phyloP scores from a whole-genome alignment of 1,140 invertebrate species.

The Chlorops oryzae region DNA sequence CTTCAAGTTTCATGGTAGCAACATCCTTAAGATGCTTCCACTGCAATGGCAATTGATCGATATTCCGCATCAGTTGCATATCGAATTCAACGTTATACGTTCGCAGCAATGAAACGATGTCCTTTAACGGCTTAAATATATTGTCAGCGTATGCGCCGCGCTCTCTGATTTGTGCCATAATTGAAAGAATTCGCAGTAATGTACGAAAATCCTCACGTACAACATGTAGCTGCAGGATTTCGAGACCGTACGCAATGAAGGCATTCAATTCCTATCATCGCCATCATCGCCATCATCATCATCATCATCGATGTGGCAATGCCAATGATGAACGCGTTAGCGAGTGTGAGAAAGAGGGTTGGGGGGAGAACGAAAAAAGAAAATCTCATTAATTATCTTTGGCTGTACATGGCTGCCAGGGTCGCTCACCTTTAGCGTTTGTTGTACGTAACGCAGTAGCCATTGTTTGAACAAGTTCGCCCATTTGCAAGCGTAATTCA shows the following conservation, averaged over 20 bases:
- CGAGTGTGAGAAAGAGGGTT: too few relatives aligned
- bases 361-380: too few relatives aligned
- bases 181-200: slow-evolving; percentile 50
- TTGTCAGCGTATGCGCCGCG: slow-evolving; percentile 56
- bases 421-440: slow-evolving; percentile 38
- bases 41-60: slow-evolving; percentile 74
- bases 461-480: slow-evolving; percentile 65
- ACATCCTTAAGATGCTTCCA: slow-evolving; percentile 86
- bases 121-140: slow-evolving; percentile 79
- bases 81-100: slow-evolving; percentile 68
- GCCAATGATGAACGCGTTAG: too few relatives aligned
- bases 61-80: slow-evolving; percentile 44
- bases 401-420: background rate
- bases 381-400: background rate
- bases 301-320: too few relatives aligned
- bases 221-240: slow-evolving; percentile 53
- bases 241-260: slow-evolving; percentile 56
- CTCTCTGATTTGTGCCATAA: slow-evolving; percentile 57
- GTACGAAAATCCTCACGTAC: slow-evolving; percentile 59
- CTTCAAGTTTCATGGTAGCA: slow-evolving; percentile 74
- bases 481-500: slow-evolving; percentile 68
- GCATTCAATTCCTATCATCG: slow-evolving; percentile 53
- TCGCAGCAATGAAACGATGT: slow-evolving; percentile 68
- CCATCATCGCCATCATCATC: too few relatives aligned
- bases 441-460: slow-evolving; percentile 61